Conservation (phyloP, 1,140 invertebrate genomes). For the Drosophila pseudoobscura region DNA sequence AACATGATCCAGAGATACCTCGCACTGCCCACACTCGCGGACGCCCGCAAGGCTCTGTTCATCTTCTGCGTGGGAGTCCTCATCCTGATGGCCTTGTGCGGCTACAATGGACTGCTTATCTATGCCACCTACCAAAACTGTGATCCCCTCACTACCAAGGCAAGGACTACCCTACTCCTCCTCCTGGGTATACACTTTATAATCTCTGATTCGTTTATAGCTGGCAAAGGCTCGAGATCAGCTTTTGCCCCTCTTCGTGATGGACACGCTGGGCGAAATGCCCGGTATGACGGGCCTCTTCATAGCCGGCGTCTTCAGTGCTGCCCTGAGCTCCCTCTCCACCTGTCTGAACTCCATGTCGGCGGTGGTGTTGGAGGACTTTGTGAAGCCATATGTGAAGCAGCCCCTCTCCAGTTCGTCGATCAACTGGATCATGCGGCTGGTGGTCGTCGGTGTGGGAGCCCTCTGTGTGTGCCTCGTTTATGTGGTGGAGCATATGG, state of each 20-base stretch:
- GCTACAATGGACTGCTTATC: conserved; percentile 90
- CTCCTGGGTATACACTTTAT: neutral
- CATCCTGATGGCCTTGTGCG: conserved; percentile 85
- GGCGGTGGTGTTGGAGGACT: conserved; percentile 90
- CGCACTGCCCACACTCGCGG: conserved; percentile 86
- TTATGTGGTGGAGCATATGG: conserved; percentile 85
- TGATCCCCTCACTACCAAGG: conserved; percentile 88
- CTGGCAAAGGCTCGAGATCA: conserved; percentile 85
- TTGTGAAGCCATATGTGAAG: conserved; percentile 84
- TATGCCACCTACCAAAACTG: conserved; percentile 89
- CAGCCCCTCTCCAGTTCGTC: conserved; percentile 83
- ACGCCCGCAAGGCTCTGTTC: conserved; percentile 86
- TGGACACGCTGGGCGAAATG: conserved; percentile 86
- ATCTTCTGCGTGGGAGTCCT: conserved; percentile 85
- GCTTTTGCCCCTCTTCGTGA: conserved; percentile 86
- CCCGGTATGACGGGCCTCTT: conserved; percentile 88
- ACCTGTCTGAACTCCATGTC: conserved; percentile 92
- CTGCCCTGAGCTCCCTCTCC: conserved; percentile 89
- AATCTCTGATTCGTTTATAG: conserved; percentile 62
- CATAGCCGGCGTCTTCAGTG: conserved; percentile 88
- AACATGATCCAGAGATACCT: conserved; percentile 90
- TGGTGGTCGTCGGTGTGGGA: conserved; percentile 85
- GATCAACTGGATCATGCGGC: conserved; percentile 85
- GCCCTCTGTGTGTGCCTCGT: conserved; percentile 84
- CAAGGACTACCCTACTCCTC: conserved; percentile 39